Evolutionary conservation across 2,113 vertebrate species (phyloP), one percentile per base, ranked within the genome.

Genomic region (Pterophyllum scalare): DNA sequence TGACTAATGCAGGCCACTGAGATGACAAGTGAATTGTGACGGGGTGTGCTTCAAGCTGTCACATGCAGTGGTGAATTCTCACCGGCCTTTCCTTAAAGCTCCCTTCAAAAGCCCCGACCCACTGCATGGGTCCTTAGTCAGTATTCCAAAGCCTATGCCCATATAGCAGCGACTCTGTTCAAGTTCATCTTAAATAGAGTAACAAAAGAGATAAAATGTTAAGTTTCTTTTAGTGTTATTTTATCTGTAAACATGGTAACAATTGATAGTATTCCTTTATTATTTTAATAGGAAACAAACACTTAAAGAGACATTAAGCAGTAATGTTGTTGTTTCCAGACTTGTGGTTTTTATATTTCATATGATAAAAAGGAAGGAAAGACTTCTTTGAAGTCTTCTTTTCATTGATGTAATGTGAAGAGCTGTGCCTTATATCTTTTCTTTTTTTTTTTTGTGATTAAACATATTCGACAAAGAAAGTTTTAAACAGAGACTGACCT

Each of bases 21-120:
- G 89, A 89, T 87, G 89, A 90, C 85, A 84, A 93, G 94, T 95
- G 85, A 89, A 88, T 90, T 87, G 89, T 90, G 92, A 93, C 85
- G 62, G 83, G 78, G 76, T 85, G 94, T 91, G 84, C 90, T 92
- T 92, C 85, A 91, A 93, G 83, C 93, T 93, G 90, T 87, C 91
- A 84, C 72, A 64, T 61, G 54, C 62, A 72, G 80, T 77, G 76
- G 64, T 28, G 84, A 77, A 85, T 88, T 80, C 83, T 85, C 58
- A 26, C 79, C 26, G n/a, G 83, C 70, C 82, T 75, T 77, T 61
- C 8, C 22, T 83, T 70, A 84, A n/a, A 58, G 31, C 70, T 19
- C 89, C 78, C 26, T 74, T 19, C 60, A 75, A 81, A 85, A 84
- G 43, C 54, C 74, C 67, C 13, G 79, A 85, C 74, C 80, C 77